phyloP scores from a whole-genome alignment of 2,888 invertebrate genomes.

The Acanthacorydalis orientalis region DNA sequence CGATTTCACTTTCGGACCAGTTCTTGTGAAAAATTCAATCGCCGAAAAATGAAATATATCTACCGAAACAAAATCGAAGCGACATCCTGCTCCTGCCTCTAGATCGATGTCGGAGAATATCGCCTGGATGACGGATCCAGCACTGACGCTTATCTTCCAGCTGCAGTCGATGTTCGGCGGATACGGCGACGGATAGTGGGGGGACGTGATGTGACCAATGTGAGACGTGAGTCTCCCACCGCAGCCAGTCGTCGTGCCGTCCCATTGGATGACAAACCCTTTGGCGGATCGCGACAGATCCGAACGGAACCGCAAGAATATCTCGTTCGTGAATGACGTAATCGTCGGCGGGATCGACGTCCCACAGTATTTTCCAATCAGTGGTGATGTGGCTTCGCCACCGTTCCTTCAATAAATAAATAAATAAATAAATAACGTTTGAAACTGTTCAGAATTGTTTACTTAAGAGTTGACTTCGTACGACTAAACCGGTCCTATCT shows the following conservation, averaged over 20 bases:
- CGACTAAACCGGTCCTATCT: too few relatives aligned
- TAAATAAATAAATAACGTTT: not conserved
- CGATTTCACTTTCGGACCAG: too few relatives aligned
- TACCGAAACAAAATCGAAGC: slow-evolving; percentile 52
- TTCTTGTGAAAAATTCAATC: too few relatives aligned
- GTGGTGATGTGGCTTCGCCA: slow-evolving; percentile 45
- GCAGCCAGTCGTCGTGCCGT: slow-evolving; percentile 51
- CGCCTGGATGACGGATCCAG: slow-evolving; percentile 52
- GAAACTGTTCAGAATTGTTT: not conserved
- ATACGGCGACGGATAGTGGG: slow-evolving; percentile 70
- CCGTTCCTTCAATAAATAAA: slow-evolving; percentile 56
- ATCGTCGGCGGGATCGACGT: slow-evolving; percentile 40
- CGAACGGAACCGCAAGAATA: slow-evolving; percentile 60
- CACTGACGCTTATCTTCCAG: slow-evolving; percentile 58
- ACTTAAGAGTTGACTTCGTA: too few relatives aligned
- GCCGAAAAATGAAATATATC: too few relatives aligned
- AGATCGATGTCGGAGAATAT: slow-evolving; percentile 55
- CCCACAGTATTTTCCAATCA: slow-evolving; percentile 71
- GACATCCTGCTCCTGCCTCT: slow-evolving; percentile 40
- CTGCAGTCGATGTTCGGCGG: slow-evolving; percentile 54
- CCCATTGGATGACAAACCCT: slow-evolving; percentile 65
- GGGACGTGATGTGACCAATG: slow-evolving; percentile 62
- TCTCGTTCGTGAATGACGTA: slow-evolving; percentile 56
- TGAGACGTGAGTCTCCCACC: slow-evolving; percentile 58
- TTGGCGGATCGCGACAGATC: slow-evolving; percentile 41